phyloP scores from a whole-genome alignment of 1,140 invertebrate species.

The Melipona quadrifasciata region DNA sequence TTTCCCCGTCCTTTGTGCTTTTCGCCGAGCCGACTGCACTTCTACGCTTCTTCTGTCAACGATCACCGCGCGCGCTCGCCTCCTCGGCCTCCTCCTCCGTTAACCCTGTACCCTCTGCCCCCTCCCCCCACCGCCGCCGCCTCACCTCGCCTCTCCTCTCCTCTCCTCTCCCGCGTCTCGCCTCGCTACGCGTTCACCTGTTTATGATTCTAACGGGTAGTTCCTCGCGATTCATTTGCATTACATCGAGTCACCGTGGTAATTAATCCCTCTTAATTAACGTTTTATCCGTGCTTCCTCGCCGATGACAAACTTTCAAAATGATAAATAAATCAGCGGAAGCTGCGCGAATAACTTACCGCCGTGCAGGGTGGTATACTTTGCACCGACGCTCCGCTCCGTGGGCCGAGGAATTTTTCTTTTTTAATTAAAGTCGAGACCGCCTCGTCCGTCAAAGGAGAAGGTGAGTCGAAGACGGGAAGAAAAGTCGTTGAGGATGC shows the following conservation, averaged over 20 bases:
- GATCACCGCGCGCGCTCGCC: conserved; percentile 4
- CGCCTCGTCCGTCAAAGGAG: neutral
- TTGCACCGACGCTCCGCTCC: neutral
- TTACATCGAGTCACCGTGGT: conserved; percentile 33
- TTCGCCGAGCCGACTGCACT: conserved; percentile 36
- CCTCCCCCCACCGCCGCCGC: too few relatives aligned
- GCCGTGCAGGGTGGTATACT: neutral
- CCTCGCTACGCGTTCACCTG: conserved; percentile 18
- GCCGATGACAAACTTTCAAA: too few relatives aligned
- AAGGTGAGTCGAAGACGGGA: too few relatives aligned
- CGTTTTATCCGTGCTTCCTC: neutral
- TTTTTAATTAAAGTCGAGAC: conserved; percentile 34
- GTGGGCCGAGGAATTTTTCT: neutral
- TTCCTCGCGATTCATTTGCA: conserved; percentile 41
- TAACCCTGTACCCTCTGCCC: neutral
- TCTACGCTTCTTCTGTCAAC: conserved; percentile 45
- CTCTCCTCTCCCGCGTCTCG: too few relatives aligned
- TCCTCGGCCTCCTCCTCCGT: neutral
- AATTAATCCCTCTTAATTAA: conserved; percentile 47
- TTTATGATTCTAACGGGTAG: conserved; percentile 33
- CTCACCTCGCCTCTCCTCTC: neutral
- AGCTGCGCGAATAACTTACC: neutral
- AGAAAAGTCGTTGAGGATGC: neutral
- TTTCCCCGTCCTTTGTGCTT: conserved; percentile 45
- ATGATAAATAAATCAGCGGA: conserved; percentile 17